A percentile compares a stretch with the other conserved stretches of the same genome.
These are phyloP conservation scores for Monoplex corrugatus DNA, from an alignment of 2,888 invertebrate species.

Conservation along the genomic window DNA sequence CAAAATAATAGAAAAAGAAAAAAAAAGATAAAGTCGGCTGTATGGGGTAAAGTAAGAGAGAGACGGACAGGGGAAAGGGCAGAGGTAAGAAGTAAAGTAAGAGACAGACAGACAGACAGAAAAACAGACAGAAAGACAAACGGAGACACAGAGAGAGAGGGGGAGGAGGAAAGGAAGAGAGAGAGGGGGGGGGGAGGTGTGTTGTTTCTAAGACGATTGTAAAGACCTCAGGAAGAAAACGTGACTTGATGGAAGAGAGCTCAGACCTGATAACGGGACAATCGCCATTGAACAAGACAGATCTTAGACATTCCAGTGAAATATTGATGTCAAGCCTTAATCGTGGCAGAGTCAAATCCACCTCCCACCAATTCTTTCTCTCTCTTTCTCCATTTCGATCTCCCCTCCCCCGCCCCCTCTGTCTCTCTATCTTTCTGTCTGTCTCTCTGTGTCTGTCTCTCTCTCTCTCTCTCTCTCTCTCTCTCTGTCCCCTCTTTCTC, in stretches of 20 bases:
- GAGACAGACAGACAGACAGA: slow-evolving; percentile 36
- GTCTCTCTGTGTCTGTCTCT: not conserved
- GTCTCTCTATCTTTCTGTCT: not conserved
- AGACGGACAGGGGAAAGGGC: not conserved
- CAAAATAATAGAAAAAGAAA: slow-evolving; percentile 1
- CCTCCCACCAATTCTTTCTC: not conserved
- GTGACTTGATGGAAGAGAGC: too few relatives aligned
- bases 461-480: slow-evolving; percentile 7
- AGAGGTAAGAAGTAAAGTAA: slow-evolving; percentile 42
- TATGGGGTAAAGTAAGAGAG: slow-evolving; percentile 33
- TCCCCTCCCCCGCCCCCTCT: not conserved
- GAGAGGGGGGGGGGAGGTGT: slow-evolving; percentile 22
- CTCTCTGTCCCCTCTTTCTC: not conserved
- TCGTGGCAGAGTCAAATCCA: too few relatives aligned
- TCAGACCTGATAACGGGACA: too few relatives aligned
- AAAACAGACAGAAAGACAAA: not conserved
- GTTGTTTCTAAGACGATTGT: too few relatives aligned
- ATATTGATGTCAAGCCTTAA: too few relatives aligned
- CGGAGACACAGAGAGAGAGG: not conserved
- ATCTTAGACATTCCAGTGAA: too few relatives aligned
- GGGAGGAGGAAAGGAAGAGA: not conserved
- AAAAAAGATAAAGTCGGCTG: slow-evolving; percentile 49
- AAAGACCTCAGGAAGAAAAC: too few relatives aligned
- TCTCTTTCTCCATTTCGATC: slow-evolving; percentile 2
- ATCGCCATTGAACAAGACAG: too few relatives aligned